These are phyloP conservation scores for Sardinella longiceps DNA, from an alignment of 2,797 vertebrate genomes.

Conservation along the genomic window DNA sequence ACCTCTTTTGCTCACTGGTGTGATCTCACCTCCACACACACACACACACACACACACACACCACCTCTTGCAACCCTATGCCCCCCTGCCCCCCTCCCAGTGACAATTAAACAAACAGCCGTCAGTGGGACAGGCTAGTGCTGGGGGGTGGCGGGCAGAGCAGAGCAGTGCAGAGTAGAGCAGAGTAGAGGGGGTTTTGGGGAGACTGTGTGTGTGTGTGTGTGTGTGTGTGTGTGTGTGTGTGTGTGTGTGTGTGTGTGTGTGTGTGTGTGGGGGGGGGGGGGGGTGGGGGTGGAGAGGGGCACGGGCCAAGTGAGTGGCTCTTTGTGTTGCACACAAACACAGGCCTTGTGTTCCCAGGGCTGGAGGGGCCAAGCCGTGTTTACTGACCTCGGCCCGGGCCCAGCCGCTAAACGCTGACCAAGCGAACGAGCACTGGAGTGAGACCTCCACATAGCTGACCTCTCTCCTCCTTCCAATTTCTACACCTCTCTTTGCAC, in stretches of 20 bases:
- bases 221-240: too few species aligned
- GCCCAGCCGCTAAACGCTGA: constrained; percentile 56
- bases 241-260: too few species aligned
- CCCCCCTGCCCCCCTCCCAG: not conserved
- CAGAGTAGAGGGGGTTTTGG: constrained; percentile 34
- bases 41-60: not conserved
- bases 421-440: constrained; percentile 42
- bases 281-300: constrained; percentile 31
- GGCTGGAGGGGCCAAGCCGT: constrained; percentile 33
- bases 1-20: constrained; percentile 33
- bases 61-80: not conserved
- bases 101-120: constrained; percentile 58
- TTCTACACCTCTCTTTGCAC: not conserved
- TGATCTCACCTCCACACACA: constrained; percentile 42
- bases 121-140: constrained; percentile 31
- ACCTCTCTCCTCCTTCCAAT: not conserved
- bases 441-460: constrained; percentile 33
- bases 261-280: too few species aligned
- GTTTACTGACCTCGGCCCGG: constrained; percentile 57
- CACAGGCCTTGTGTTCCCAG: constrained; percentile 61
- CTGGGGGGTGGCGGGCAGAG: constrained; percentile 29
- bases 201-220: too few species aligned
- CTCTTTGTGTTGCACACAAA: constrained; percentile 69
- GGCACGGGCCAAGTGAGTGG: constrained; percentile 50
- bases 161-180: too few species aligned